phyloP scores from a whole-genome alignment of 30 jellyfish, hydroid and myxozoan genomes.

The Aurelia sp. region DNA sequence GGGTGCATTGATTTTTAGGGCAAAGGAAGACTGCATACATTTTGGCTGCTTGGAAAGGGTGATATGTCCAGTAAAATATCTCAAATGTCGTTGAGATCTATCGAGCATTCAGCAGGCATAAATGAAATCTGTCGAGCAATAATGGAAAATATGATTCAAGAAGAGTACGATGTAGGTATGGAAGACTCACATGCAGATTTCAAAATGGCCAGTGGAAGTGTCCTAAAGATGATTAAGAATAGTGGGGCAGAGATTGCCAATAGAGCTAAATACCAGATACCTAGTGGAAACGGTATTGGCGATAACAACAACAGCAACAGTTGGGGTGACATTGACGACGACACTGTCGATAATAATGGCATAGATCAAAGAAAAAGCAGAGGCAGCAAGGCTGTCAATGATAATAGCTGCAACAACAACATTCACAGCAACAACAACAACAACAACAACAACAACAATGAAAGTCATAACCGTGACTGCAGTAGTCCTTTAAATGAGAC shows the following conservation, averaged over 20 bases:
- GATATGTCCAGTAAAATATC: conserved; percentile 9
- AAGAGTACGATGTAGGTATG: not conserved
- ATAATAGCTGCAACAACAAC: not conserved
- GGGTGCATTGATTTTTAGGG: conserved; percentile 40
- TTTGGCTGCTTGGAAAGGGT: conserved; percentile 64
- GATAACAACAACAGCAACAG: too few relatives aligned
- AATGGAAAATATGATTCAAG: conserved; percentile 24
- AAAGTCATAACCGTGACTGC: too few relatives aligned
- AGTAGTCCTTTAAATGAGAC: too few relatives aligned
- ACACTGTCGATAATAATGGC: too few relatives aligned
- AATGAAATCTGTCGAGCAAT: not conserved
- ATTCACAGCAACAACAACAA: not conserved
- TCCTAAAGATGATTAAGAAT: too few relatives aligned
- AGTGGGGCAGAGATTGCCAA: too few relatives aligned
- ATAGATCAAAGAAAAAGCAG: not conserved
- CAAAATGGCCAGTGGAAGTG: too few relatives aligned
- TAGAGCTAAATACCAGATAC: too few relatives aligned
- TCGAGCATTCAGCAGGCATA: conserved; percentile 20
- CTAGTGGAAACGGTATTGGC: too few relatives aligned
- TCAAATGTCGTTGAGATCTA: conserved; percentile 33
- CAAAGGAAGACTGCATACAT: conserved; percentile 59
- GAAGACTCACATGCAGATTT: too few relatives aligned
- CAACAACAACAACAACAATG: too few relatives aligned
- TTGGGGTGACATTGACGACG: too few relatives aligned
- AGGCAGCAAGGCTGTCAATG: not conserved